These are phyloP conservation scores for Hedya salicella DNA, from an alignment of 2,888 invertebrate species.

Conservation along the genomic window DNA sequence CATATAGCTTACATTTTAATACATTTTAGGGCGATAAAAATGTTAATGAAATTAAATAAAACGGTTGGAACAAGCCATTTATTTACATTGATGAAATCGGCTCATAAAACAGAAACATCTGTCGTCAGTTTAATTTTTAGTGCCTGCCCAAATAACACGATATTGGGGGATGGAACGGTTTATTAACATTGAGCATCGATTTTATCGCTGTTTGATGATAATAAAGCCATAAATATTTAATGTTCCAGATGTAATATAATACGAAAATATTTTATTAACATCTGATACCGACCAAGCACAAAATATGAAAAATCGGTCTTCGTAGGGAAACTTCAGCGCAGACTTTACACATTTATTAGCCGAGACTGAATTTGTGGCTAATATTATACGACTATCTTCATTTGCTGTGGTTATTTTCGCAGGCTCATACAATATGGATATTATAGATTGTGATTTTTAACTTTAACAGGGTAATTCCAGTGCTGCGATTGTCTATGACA, in stretches of 20 bases:
- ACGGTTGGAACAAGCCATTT: conserved; percentile 48
- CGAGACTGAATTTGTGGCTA: too few species aligned
- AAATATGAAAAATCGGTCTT: conserved; percentile 6
- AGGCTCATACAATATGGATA: too few species aligned
- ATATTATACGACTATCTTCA: too few species aligned
- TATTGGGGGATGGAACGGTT: conserved; percentile 64
- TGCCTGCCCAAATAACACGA: conserved; percentile 74
- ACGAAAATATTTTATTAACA: conserved; percentile 23
- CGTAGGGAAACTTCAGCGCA: background rate
- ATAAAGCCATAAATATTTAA: conserved; percentile 44
- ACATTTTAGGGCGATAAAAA: conserved; percentile 23
- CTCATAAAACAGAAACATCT: conserved; percentile 75
- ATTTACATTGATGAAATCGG: conserved; percentile 70
- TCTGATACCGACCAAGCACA: conserved; percentile 14
- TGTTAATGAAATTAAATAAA: conserved; percentile 41
- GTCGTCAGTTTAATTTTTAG: conserved; percentile 71
- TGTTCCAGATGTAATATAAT: conserved; percentile 23
- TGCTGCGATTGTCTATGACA: too few species aligned
- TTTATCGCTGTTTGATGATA: conserved; percentile 51
- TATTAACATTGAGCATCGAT: conserved; percentile 52
- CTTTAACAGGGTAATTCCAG: too few species aligned
- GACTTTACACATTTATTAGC: too few species aligned
- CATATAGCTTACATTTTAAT: conserved; percentile 15
- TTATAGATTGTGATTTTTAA: too few species aligned
- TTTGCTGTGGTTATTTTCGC: too few species aligned